Evolutionary conservation across 1,140 invertebrate species (phyloP).

Genomic region (Myzus persicae): DNA sequence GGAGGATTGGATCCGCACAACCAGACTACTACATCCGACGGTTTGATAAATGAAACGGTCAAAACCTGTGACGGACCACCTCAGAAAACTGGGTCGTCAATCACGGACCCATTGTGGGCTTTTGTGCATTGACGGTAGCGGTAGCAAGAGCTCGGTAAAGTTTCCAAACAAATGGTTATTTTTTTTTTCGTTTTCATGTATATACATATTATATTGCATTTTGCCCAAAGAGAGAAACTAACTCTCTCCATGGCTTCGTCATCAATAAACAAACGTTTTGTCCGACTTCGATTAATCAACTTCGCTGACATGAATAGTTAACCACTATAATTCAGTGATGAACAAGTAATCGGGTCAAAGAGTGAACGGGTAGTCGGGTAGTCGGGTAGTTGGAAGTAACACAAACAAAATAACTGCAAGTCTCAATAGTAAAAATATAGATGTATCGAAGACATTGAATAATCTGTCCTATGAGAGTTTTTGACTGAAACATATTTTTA

Average conservation of each 20-base stretch:
- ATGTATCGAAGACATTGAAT: not conserved
- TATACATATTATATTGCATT: not conserved
- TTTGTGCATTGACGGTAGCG: not conserved
- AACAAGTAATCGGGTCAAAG: conserved; percentile 36
- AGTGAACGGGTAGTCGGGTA: too few species aligned
- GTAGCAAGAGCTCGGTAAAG: not conserved
- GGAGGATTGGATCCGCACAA: not conserved
- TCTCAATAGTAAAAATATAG: not conserved
- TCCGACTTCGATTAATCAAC: conserved; percentile 48
- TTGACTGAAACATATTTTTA: not conserved
- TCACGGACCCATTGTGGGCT: conserved; percentile 41
- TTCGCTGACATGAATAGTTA: conserved; percentile 45
- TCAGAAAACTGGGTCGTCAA: conserved; percentile 55
- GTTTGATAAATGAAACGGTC: conserved; percentile 57
- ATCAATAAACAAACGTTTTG: conserved; percentile 57
- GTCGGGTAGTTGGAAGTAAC: too few species aligned
- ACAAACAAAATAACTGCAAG: not conserved
- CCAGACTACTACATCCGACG: conserved; percentile 18
- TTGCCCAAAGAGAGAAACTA: not conserved
- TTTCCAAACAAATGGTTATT: conserved; percentile 54
- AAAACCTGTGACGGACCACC: conserved; percentile 45
- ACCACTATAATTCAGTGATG: conserved; percentile 43
- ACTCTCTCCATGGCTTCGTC: not conserved
- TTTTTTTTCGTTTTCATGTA: not conserved
- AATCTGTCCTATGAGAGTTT: not conserved